Evolutionary conservation across 2,888 invertebrate genomes (phyloP), one percentile per base, ranked within the genome.

Genomic region (Tribolium freemani): DNA sequence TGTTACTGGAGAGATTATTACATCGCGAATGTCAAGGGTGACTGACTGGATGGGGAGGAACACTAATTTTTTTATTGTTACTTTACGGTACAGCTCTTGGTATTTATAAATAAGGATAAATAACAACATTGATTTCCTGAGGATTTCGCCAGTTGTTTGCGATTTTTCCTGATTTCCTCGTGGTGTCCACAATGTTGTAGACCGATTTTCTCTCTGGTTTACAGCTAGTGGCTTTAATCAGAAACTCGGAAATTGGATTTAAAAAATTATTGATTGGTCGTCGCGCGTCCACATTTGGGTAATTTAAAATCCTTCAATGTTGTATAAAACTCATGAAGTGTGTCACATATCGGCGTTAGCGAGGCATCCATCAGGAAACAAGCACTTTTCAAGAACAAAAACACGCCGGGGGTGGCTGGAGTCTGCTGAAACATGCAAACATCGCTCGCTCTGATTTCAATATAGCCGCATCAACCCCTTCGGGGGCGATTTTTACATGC

Each of bases 401-500:
- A 67, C 60, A 71, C 57, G 60, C 56, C 50, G 61, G 68, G 68
- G 61, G 61, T 54, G 50, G 67, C 70, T 63, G 74, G 38, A 38
- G 38, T n/a, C 38, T 73, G 77, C 72, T 76, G 77, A 76, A 80
- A 79, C 78, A 79, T 76, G 79, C 81, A 81, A 81, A 82, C 78
- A 80, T 77, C 78, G 78, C 77, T 75, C 82, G 77, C 81, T 77
- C 80, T 79, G 83, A 83, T 84, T 84, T 83, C 83, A 84, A 84
- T 83, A 83, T 80, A 83, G 81, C 81, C 77, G 77, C 81, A 80
- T 79, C 81, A 82, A 83, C 82, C 83, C 83, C 83, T 82, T 82
- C 76, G 80, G 83, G 83, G 83, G 79, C 77, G 84, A 84, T 84
- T 84, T 84, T 84, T 84, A 81, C 83, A 83, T 76, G 74, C 70